Conservation (phyloP, 2,797 vertebrate genomes). For the Trichosurus vulpecula region DNA sequence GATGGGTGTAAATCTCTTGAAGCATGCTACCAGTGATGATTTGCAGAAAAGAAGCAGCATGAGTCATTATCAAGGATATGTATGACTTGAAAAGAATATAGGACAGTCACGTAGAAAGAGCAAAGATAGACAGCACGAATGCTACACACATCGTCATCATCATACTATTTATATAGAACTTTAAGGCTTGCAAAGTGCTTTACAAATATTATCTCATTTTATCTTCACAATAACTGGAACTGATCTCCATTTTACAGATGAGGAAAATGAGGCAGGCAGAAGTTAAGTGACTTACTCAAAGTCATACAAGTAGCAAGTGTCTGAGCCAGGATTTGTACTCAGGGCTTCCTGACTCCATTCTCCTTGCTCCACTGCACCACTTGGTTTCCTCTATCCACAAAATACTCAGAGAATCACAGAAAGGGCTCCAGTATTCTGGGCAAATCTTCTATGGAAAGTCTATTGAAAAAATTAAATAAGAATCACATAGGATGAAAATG, state of each 20-base stretch:
- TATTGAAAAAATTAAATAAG: not conserved
- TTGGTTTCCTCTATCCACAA: not conserved
- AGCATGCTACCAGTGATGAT: not conserved
- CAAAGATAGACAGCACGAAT: not conserved
- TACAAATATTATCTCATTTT: not conserved
- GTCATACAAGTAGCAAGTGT: not conserved
- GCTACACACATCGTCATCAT: not conserved
- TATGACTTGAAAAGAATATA: not conserved
- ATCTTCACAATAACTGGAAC: not conserved
- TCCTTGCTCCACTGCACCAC: not conserved
- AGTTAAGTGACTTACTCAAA: not conserved
- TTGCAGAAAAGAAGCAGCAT: not conserved
- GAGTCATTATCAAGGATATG: not conserved
- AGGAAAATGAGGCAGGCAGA: not conserved
- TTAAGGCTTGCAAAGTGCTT: not conserved
- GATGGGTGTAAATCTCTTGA: not conserved
- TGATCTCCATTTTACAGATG: not conserved
- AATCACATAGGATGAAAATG: not conserved
- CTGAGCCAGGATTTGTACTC: too few relatives aligned
- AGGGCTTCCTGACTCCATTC: not conserved
- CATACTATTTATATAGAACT: not conserved
- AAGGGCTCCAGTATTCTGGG: not conserved
- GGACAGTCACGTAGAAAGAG: not conserved
- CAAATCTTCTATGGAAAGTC: not conserved
- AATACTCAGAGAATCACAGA: not conserved